A percentile compares a stretch with the other conserved stretches of the same genome.
phyloP scores from a whole-genome alignment of 2,797 vertebrate genomes.

The Sylvilagus floridanus region DNA sequence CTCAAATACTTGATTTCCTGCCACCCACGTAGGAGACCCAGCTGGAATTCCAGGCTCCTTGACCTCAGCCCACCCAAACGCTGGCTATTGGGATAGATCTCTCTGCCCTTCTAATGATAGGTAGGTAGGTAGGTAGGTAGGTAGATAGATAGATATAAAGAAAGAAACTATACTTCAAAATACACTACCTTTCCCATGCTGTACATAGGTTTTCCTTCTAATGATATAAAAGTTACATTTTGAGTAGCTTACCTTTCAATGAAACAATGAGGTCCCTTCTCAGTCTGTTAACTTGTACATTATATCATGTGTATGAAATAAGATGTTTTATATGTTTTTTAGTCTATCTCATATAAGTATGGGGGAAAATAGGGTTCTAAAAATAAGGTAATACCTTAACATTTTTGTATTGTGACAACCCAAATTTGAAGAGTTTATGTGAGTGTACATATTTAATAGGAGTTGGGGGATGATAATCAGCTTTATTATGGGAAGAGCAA shows the following conservation, averaged over 20 bases:
- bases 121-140: too few species aligned
- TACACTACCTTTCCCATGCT: neutral
- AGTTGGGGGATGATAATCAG: neutral
- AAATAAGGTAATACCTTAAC: neutral
- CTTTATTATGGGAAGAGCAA: neutral
- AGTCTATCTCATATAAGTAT: neutral
- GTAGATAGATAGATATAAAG: too few species aligned
- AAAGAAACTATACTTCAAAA: neutral
- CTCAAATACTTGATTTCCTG: too few species aligned
- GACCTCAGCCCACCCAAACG: too few species aligned
- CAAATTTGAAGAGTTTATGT: conserved; percentile 37
- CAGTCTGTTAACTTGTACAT: conserved; percentile 26
- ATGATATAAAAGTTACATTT: neutral
- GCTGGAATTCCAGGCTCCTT: too few species aligned
- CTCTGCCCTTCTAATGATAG: too few species aligned
- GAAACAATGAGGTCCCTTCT: neutral
- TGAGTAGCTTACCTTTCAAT: conserved; percentile 23
- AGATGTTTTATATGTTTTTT: conserved; percentile 1
- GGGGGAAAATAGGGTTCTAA: neutral
- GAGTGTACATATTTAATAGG: conserved; percentile 28
- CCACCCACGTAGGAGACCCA: too few species aligned
- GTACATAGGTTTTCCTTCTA: conserved; percentile 2
- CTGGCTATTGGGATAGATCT: too few species aligned
- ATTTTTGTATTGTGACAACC: conserved; percentile 18
- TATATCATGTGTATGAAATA: neutral